Conservation (phyloP, 2,797 vertebrate species). For the Micropoecilia bifurca region DNA sequence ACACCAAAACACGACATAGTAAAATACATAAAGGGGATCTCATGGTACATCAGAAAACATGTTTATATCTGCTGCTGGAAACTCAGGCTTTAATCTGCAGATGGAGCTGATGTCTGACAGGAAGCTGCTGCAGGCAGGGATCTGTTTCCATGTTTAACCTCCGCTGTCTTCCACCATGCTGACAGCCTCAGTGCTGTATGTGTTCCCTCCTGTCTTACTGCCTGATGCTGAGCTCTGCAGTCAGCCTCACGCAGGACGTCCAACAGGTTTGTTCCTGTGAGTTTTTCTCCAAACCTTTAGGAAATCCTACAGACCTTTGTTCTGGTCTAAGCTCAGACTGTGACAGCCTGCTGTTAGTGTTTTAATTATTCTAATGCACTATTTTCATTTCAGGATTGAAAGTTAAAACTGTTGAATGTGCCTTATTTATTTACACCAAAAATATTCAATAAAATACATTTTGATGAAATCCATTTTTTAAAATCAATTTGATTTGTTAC, state of each 20-base stretch:
- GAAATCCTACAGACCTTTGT: neutral
- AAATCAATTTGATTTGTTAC: neutral
- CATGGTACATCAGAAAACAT: neutral
- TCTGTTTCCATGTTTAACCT: neutral
- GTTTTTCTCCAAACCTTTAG: neutral
- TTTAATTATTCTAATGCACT: slow-evolving; percentile 1
- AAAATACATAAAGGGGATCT: neutral
- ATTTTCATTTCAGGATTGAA: slow-evolving; percentile 1
- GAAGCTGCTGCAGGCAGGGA: neutral
- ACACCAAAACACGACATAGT: neutral
- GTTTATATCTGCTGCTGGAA: neutral
- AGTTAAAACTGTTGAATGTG: slow-evolving; percentile 6
- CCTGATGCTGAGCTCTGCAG: neutral
- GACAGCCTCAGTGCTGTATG: neutral
- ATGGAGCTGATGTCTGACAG: neutral
- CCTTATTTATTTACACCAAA: slow-evolving; percentile 17
- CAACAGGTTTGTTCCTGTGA: neutral
- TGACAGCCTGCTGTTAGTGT: neutral
- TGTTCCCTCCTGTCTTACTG: neutral
- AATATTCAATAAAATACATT: slow-evolving; percentile 5
- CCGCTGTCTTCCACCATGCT: neutral
- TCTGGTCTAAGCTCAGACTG: no score
- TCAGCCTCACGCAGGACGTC: neutral
- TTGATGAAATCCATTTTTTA: neutral
- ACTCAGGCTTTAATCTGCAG: neutral